A percentile compares a stretch with the other conserved stretches of the same genome.
phyloP scores from a whole-genome alignment of 2,797 vertebrate species.

The Caiman crocodilus region DNA sequence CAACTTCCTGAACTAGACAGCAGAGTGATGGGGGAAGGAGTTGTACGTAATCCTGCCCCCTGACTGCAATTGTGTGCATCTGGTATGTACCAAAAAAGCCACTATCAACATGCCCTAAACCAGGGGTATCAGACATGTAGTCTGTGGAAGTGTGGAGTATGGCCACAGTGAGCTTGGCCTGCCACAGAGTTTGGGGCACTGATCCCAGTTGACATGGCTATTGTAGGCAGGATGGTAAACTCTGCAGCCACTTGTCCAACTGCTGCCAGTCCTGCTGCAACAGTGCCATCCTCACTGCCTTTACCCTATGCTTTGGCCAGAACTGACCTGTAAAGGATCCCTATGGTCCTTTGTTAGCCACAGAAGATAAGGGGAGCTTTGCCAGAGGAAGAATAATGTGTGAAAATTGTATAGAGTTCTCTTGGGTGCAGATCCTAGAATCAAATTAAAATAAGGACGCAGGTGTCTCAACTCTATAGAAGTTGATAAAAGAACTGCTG shows the following conservation, averaged over 20 bases:
- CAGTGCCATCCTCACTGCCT: no score
- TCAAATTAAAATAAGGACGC: background rate
- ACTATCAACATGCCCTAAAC: background rate
- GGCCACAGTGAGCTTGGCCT: no score
- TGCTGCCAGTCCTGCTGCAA: background rate
- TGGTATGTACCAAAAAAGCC: background rate
- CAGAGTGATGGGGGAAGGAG: background rate
- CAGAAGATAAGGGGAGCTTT: background rate
- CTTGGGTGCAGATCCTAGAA: background rate
- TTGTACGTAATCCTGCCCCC: background rate
- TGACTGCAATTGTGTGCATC: background rate
- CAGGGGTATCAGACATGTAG: no score
- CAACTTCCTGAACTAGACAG: background rate
- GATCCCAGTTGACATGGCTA: no score
- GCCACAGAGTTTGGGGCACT: no score
- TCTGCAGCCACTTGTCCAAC: background rate
- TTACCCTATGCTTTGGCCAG: no score
- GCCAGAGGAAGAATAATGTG: background rate
- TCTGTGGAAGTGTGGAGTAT: no score
- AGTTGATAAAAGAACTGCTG: background rate
- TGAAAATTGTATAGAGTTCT: background rate
- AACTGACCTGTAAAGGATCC: no score
- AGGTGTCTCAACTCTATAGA: background rate
- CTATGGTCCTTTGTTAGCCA: background rate
- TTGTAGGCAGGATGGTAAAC: background rate